Evolutionary conservation across 2,888 invertebrate genomes (phyloP), one percentile per base, ranked within the genome.

Genomic region (Archips xylosteana): DNA sequence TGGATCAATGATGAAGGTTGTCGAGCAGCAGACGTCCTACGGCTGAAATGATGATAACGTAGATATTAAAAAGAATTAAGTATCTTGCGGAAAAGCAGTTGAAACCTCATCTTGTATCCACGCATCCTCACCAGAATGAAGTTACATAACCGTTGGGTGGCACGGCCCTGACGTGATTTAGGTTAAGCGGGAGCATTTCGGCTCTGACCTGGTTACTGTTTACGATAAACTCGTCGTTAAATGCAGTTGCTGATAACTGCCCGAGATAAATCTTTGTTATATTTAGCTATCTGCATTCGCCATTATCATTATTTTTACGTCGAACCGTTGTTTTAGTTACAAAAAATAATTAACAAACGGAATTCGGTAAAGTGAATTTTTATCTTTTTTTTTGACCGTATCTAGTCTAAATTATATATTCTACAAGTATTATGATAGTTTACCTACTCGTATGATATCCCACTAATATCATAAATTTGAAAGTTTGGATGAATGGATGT

Each of bases 241-340:
- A 74, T 74, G 74, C 74, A 74, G 39, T 69, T 63, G 73, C 73
- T 74, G 74, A 74, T 74, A 74, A 74, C 69, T 64, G 59, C 8
- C 3, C 12, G 74, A 74, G 74, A 74, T 74, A 74, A 69, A 70
- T 74, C 65, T 70, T 70, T 34, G 34, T 59, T 64, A 64, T 65
- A 68, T 63, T 42, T 63, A 59, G 63, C 39, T 73, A 68, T 73
- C 68, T 73, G 68, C 68, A 69, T 64, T 47, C 32, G 13, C 23
- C 2, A 63, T 47, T 62, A 62, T 62, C 62, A 23, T 47, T 63
- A 32, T 32, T 62, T 63, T 47, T 63, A 47, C 63, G 47, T 42
- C 23, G 64, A 13, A 60, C 13, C 15, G 9, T 12, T 13, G 39
- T 9, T 54, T 54, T 23, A 8, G 23, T 54, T 54, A 23, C 9